These are phyloP conservation scores for Apostichopus japonicus DNA, from an alignment of 35 echinoderm and acorn worm genomes.

Conservation along the genomic window DNA sequence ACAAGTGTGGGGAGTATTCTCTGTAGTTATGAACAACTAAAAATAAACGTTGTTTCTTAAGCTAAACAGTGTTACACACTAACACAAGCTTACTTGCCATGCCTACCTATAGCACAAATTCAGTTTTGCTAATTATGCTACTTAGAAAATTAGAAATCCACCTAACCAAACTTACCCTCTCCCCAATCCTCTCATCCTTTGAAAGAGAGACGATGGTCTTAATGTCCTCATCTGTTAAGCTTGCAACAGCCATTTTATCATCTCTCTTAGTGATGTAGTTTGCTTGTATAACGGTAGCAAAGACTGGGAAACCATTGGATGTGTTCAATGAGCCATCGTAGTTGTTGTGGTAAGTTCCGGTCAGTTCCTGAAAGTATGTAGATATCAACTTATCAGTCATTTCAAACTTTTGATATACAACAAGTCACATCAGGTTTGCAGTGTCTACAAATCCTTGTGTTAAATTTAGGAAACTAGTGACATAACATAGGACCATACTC, in stretches of 20 bases:
- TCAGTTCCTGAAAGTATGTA: constrained; percentile 76
- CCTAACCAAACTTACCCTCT: constrained; percentile 73
- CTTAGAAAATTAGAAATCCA: too few relatives aligned
- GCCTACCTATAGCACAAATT: too few relatives aligned
- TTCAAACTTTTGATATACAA: neutral
- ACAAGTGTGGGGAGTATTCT: too few relatives aligned
- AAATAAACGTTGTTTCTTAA: too few relatives aligned
- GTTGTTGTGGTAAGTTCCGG: constrained; percentile 97
- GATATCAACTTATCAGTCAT: neutral
- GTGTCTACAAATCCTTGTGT: too few relatives aligned
- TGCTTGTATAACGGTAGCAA: constrained; percentile 96
- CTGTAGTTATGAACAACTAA: too few relatives aligned
- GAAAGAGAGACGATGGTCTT: constrained; percentile 90
- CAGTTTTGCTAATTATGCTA: too few relatives aligned
- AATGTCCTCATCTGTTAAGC: constrained; percentile 90
- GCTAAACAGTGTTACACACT: too few relatives aligned
- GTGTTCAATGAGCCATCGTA: constrained; percentile 99
- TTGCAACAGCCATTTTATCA: constrained; percentile 94
- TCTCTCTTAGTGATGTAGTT: constrained; percentile 98
- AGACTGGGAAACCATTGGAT: constrained; percentile 97
- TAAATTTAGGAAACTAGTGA: too few relatives aligned
- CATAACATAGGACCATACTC: too few relatives aligned
- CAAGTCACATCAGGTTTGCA: too few relatives aligned
- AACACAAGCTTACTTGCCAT: too few relatives aligned
- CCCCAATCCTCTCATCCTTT: constrained; percentile 92